Conservation (phyloP, 2,113 vertebrate genomes). For the Glaucomys volans region DNA sequence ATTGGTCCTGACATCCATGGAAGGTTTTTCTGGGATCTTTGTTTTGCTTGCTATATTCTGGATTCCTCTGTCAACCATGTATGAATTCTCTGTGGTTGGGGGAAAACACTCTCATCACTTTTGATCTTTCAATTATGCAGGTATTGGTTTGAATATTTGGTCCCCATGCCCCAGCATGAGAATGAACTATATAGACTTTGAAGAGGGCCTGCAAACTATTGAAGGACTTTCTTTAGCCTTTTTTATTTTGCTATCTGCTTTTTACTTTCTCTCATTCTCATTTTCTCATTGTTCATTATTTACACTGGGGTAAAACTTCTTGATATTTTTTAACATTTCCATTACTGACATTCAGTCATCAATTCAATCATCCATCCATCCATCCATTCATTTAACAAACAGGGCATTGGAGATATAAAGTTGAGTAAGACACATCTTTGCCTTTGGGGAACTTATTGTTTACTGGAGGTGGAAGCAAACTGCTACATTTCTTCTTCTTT, state of each 20-base stretch:
- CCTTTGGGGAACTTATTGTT: neutral
- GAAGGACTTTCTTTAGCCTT: neutral
- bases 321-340: constrained; percentile 4
- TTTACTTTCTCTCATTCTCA: neutral
- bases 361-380: neutral
- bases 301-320: neutral
- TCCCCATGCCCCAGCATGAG: neutral
- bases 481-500: neutral
- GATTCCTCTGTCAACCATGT: neutral
- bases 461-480: neutral
- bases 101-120: constrained; percentile 29
- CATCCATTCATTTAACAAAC: neutral
- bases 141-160: neutral
- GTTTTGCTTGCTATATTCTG: constrained; percentile 28
- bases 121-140: constrained; percentile 2
- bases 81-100: neutral
- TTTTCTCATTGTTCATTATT: constrained; percentile 35
- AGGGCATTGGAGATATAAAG: neutral
- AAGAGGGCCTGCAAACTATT: constrained; percentile 36
- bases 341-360: constrained; percentile 2
- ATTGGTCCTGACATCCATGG: neutral
- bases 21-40: constrained; percentile 33
- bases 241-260: constrained; percentile 11
- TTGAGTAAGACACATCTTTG: neutral
- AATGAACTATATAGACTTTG: constrained; percentile 48